Evolutionary conservation across 2,888 invertebrate species (phyloP), one percentile per base, ranked within the genome.

Genomic region (Conistra vaccinii): DNA sequence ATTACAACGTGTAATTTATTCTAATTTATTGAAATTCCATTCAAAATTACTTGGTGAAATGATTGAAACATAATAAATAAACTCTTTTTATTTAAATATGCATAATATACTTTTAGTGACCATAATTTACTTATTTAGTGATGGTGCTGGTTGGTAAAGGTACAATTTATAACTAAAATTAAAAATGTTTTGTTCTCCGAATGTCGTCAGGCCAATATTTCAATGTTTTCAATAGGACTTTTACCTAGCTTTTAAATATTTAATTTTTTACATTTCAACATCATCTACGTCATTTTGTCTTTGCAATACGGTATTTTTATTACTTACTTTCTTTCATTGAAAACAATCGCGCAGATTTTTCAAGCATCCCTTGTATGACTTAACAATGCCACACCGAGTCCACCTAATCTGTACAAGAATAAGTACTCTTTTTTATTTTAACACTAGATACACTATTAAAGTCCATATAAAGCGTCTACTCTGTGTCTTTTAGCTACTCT

Each of bases 401-500:
- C n/a, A 45, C 60, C 35, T n/a, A 79, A 79, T 69, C 42, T 42
- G 51, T 71, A 79, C 42, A 53, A 48, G 45, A 32, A 5, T 14
- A 39, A 0, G 39, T 39, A 39, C 14, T n/a, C 20, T 69, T 58
- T 48, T 75, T 48, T n/a, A 26, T 68, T 61, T 61, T 26, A 3
- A 7, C 20, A n/a, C 20, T 26, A 45, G n/a, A n/a, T 26, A 53
- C 29, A 53, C 51, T 53, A n/a, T 55, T 61, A 60, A 70, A 61
- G 10, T 26, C 51, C 57, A 10, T 61, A 48, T 23, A 73, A 39
- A 68, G 42, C 14, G 26, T 48, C 17, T 20, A 12, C 60, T 87
- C 83, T 80, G 48, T 68, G 17, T 68, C 29, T 5, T 65, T 57
- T 68, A 61, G 55, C 29, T 85, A 85, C 73, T 93, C 94, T 94